A percentile compares a stretch with the other conserved stretches of the same genome.
Conservation (phyloP, 2,797 vertebrate genomes). For the Falco rusticolus region DNA sequence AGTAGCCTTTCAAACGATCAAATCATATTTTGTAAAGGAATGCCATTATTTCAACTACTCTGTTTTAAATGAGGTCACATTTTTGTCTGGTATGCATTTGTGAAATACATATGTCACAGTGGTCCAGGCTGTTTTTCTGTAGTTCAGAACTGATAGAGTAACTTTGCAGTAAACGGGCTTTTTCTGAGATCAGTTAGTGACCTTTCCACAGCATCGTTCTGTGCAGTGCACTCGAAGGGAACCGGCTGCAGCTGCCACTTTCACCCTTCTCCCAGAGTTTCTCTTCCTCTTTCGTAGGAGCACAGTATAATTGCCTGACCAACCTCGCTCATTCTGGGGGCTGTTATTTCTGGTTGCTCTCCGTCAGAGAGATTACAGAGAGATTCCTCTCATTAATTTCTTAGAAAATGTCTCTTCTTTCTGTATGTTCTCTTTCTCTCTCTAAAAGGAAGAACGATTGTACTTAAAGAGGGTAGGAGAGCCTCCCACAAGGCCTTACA, state of each 20-base stretch:
- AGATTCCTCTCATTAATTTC: neutral
- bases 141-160: neutral
- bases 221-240: neutral
- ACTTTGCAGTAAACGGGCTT: neutral
- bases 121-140: neutral
- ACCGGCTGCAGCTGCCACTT: neutral
- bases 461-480: neutral
- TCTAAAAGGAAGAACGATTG: neutral
- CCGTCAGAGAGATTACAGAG: neutral
- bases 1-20: neutral
- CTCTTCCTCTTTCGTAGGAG: neutral
- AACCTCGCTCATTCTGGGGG: neutral
- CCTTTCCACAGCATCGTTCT: neutral
- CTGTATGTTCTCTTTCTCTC: neutral
- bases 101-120: neutral
- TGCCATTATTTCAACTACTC: neutral
- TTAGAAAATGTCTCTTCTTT: neutral
- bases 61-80: neutral
- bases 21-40: neutral
- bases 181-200: neutral
- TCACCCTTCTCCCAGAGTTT: neutral
- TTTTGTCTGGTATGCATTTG: neutral
- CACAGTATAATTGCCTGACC: neutral
- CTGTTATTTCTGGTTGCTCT: neutral
- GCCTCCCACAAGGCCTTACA: neutral